Evolutionary conservation across 1,140 invertebrate species (phyloP).

Genomic region (Drosophila lowei): DNA sequence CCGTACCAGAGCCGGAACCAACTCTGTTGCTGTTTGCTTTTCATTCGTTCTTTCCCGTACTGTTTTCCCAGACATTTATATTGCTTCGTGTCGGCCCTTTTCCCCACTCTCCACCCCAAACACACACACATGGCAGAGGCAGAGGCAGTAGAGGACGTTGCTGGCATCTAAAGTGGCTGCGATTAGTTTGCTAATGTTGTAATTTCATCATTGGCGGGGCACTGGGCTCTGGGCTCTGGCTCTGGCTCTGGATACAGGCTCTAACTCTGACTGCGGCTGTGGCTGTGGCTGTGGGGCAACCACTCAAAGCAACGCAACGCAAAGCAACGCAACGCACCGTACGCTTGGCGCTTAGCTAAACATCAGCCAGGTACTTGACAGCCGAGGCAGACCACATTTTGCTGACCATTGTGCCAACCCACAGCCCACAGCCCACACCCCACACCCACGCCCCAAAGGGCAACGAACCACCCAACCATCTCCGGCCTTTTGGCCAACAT

Average conservation of each 20-base stretch:
- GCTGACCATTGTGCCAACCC: slow-evolving; percentile 46
- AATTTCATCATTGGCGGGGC: slow-evolving; percentile 73
- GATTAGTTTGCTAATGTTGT: slow-evolving; percentile 82
- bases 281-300: slow-evolving; percentile 12
- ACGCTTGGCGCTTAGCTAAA: slow-evolving; percentile 69
- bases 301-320: slow-evolving; percentile 41
- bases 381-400: slow-evolving; percentile 60
- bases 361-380: slow-evolving; percentile 77
- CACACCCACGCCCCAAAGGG: no score
- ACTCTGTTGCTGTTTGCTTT: slow-evolving; percentile 65
- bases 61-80: slow-evolving; percentile 53
- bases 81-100: slow-evolving; percentile 22
- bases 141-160: slow-evolving; percentile 37
- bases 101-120: no score
- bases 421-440: not conserved
- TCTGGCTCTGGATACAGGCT: not conserved
- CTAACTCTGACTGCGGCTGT: not conserved
- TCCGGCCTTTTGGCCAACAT: slow-evolving; percentile 33
- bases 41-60: slow-evolving; percentile 20
- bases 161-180: slow-evolving; percentile 78
- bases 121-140: no score
- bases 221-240: not conserved
- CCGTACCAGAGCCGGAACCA: slow-evolving; percentile 45
- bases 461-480: not conserved
- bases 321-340: not conserved